Percentiles rank a stretch among this genome's conserved stretches.
These are phyloP conservation scores for Cryptocephalus moraei DNA, from an alignment of 2,888 invertebrate genomes.

Conservation along the genomic window DNA sequence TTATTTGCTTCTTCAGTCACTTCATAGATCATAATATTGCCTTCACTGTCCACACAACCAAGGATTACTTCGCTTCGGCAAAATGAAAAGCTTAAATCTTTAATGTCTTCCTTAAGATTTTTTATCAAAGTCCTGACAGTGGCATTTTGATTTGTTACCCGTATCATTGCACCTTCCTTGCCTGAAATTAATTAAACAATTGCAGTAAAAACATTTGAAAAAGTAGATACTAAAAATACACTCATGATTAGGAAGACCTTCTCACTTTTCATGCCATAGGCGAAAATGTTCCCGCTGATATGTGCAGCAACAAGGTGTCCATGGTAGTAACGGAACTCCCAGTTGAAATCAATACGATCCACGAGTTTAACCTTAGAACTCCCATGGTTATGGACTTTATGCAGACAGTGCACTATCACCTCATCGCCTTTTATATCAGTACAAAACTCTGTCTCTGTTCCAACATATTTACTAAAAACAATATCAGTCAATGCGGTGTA, in stretches of 20 bases:
- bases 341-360: conserved; percentile 84
- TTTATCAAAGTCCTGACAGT: conserved; percentile 72
- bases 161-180: conserved; percentile 59
- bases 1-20: conserved; percentile 50
- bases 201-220: no score
- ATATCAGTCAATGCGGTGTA: background rate
- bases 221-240: no score
- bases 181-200: conserved; percentile 16
- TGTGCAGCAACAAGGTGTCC: conserved; percentile 86
- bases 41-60: conserved; percentile 79
- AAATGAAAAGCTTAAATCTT: conserved; percentile 86
- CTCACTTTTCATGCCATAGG: conserved; percentile 82
- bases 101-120: conserved; percentile 79
- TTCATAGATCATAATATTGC: conserved; percentile 72
- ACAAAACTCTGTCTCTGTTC: conserved; percentile 32
- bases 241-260: no score
- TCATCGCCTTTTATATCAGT: conserved; percentile 38
- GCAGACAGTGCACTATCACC: conserved; percentile 59
- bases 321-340: conserved; percentile 81
- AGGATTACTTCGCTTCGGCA: conserved; percentile 66
- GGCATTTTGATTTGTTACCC: conserved; percentile 70
- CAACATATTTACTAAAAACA: conserved; percentile 29
- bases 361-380: conserved; percentile 79
- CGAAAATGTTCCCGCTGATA: conserved; percentile 73
- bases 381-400: conserved; percentile 66